Conservation (phyloP, 2,113 vertebrate species). For the Hippolais icterina region DNA sequence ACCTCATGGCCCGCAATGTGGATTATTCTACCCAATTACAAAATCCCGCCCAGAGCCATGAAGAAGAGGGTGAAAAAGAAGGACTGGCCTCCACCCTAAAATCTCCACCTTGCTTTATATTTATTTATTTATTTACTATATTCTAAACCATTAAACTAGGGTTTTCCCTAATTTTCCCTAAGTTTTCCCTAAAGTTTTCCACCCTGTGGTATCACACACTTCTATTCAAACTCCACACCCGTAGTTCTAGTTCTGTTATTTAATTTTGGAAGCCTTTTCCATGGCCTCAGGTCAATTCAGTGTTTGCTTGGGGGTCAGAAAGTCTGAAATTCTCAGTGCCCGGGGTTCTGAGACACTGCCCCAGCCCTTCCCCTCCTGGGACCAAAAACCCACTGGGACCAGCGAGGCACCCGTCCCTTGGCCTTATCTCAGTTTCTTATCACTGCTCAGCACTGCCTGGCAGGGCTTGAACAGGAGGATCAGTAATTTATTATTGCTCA, state of each 20-base stretch:
- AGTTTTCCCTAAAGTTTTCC: background rate
- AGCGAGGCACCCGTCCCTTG: background rate
- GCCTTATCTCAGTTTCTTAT: background rate
- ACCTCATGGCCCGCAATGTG: accelerated
- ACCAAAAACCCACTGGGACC: background rate
- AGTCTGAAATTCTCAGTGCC: background rate
- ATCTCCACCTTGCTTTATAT: background rate
- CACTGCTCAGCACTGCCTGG: background rate
- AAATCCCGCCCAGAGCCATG: background rate
- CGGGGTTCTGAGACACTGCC: background rate
- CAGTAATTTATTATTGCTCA: background rate
- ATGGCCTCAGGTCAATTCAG: background rate
- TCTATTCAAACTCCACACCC: background rate
- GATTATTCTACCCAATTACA: background rate
- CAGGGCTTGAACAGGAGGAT: background rate
- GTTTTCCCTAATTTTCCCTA: no score
- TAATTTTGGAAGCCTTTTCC: background rate
- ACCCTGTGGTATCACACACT: background rate
- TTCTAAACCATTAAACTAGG: background rate
- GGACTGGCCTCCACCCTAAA: background rate
- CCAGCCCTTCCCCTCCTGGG: background rate
- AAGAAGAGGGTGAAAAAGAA: background rate
- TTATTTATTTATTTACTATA: background rate
- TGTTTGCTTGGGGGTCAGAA: background rate
- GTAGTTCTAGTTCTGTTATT: background rate